phyloP scores from a whole-genome alignment of 92 coral and sea anemone genomes.

The Ricordea florida region DNA sequence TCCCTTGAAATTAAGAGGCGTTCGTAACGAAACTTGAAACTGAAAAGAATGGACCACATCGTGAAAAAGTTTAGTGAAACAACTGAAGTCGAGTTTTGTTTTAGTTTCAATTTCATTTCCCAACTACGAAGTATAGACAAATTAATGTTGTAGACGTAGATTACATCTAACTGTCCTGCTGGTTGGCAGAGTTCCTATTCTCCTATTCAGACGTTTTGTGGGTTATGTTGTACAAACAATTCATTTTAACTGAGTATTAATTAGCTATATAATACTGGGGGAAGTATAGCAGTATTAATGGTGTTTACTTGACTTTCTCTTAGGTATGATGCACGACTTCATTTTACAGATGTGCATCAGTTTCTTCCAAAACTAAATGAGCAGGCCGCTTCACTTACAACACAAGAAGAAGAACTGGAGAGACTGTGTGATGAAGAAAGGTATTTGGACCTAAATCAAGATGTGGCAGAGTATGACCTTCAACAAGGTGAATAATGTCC shows the following conservation, averaged over 20 bases:
- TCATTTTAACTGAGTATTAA: neutral
- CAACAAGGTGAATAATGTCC: constrained; percentile 60
- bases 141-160: too few species aligned
- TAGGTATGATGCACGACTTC: constrained; percentile 94
- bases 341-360: constrained; percentile 85
- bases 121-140: too few species aligned
- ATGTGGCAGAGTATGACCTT: constrained; percentile 71
- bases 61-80: too few species aligned
- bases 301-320: neutral
- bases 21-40: too few species aligned
- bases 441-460: constrained; percentile 74
- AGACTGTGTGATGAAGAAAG: constrained; percentile 91
- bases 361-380: constrained; percentile 49
- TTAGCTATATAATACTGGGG: neutral
- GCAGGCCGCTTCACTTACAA: constrained; percentile 25
- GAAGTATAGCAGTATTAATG: neutral
- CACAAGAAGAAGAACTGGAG: constrained; percentile 76
- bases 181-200: too few species aligned
- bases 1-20: too few species aligned
- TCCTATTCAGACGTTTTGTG: too few species aligned
- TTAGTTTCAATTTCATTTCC: too few species aligned
- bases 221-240: too few species aligned
- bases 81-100: too few species aligned
- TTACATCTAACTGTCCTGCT: too few species aligned
- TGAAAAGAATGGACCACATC: too few species aligned